Evolutionary conservation across 2,797 vertebrate species (phyloP).

Genomic region (Neosalanx taihuensis): DNA sequence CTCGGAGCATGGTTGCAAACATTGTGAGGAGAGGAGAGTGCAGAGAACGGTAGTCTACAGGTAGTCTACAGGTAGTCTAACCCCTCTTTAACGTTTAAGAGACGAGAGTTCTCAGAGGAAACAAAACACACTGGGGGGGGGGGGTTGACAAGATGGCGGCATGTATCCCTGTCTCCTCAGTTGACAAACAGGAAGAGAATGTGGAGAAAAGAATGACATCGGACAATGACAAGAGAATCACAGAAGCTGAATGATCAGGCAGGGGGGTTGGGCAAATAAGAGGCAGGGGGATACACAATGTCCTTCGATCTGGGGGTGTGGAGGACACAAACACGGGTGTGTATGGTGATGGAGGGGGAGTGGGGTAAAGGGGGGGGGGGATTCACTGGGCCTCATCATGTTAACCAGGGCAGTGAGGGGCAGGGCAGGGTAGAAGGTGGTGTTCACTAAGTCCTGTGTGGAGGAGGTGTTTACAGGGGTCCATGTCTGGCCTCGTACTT

Average conservation of each 20-base stretch:
- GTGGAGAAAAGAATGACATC: not conserved
- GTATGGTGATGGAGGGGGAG: constrained; percentile 1
- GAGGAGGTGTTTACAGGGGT: constrained; percentile 75
- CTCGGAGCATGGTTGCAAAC: too few relatives aligned
- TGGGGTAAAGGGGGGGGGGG: not conserved
- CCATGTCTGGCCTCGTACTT: constrained; percentile 92
- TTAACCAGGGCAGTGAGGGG: not conserved
- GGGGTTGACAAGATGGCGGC: too few relatives aligned
- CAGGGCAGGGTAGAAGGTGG: not conserved
- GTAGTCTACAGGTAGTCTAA: too few relatives aligned
- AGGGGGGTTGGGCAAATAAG: constrained; percentile 5
- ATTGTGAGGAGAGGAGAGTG: too few relatives aligned
- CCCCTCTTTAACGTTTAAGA: too few relatives aligned
- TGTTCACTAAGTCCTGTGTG: too few relatives aligned
- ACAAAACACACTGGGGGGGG: too few relatives aligned
- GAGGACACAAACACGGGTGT: not conserved
- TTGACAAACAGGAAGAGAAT: not conserved
- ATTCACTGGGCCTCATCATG: not conserved
- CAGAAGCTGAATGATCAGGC: constrained; percentile 51
- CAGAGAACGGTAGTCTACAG: too few relatives aligned
- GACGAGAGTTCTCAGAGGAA: too few relatives aligned
- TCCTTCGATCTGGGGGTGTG: constrained; percentile 64
- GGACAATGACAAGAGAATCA: constrained; percentile 31
- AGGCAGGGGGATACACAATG: constrained; percentile 60
- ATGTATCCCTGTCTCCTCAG: too few relatives aligned